Evolutionary conservation across 1,140 invertebrate species (phyloP).

Genomic region (honey bee (Apis mellifera)): Amel_HAv3.1 CM009931.2:18496001-18496500

Average conservation of each 20-base stretch:
- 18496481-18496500: no score
- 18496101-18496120: not conserved
- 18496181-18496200: not conserved
- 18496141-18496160: not conserved
- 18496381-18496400: not conserved
- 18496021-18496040: not conserved
- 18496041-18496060: not conserved
- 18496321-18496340: no score
- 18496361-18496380: no score
- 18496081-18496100: not conserved
- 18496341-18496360: no score
- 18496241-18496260: no score
- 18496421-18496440: no score
- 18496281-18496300: no score
- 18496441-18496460: no score
- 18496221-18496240: not conserved
- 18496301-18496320: no score
- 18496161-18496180: not conserved
- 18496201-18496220: not conserved
- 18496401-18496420: not conserved
- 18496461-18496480: no score
- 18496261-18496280: no score
- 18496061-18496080: not conserved
- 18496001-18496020: conserved; percentile 3
- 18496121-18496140: not conserved